Evolutionary conservation across 2,888 invertebrate species (phyloP).

Genomic region (Scaeva pyrastri): DNA sequence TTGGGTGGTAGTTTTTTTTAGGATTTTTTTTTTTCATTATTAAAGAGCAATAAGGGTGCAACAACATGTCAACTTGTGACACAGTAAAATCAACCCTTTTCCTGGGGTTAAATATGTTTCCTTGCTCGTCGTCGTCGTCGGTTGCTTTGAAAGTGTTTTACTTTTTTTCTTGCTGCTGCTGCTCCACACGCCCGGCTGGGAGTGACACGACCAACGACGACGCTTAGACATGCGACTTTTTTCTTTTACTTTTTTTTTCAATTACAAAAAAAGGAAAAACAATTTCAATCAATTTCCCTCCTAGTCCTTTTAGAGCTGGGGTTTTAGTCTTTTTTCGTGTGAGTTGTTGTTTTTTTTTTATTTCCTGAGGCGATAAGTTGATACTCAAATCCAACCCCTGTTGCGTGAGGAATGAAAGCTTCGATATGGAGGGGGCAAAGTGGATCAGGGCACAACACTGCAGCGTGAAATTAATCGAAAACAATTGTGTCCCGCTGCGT

Average conservation of each 20-base stretch:
- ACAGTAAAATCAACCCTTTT: conserved; percentile 74
- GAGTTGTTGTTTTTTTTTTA: conserved; percentile 17
- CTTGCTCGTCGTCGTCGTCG: no score
- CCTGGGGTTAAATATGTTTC: conserved; percentile 44
- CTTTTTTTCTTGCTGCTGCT: conserved; percentile 50
- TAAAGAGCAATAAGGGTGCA: conserved; percentile 74
- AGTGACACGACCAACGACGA: conserved; percentile 51
- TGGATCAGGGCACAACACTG: conserved; percentile 73
- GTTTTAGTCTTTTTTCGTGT: not conserved
- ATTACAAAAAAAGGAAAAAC: conserved; percentile 62
- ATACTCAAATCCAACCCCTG: conserved; percentile 68
- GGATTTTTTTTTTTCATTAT: conserved; percentile 53
- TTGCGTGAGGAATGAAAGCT: conserved; percentile 63
- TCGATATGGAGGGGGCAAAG: conserved; percentile 48
- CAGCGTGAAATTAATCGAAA: conserved; percentile 75
- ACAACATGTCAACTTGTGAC: conserved; percentile 75
- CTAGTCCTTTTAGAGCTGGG: conserved; percentile 10
- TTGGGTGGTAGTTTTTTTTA: conserved; percentile 14
- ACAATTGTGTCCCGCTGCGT: conserved; percentile 76
- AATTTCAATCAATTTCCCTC: conserved; percentile 74
- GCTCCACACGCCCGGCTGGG: conserved; percentile 61
- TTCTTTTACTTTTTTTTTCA: conserved; percentile 54
- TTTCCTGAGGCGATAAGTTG: conserved; percentile 57
- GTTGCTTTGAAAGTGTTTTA: conserved; percentile 51
- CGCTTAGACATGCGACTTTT: conserved; percentile 64